Base-by-base conservation (phyloP, 2,797 vertebrate species). In the Vireo griseus region DNA sequence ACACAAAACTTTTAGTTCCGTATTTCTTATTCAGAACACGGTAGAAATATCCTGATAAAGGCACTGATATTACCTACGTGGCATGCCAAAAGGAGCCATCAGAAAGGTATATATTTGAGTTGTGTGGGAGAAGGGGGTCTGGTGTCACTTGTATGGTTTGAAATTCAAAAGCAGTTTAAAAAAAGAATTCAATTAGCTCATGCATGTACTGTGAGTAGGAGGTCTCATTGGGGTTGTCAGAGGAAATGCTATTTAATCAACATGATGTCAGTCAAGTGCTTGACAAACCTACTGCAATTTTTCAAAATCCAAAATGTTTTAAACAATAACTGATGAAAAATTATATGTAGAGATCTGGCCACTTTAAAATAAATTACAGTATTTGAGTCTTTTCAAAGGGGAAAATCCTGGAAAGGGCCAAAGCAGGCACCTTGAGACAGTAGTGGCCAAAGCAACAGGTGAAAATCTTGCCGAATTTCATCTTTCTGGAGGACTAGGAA, bases 191-290 rank as follows among this genome's bases (percentile, higher is more conserved):
- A 88, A 55, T 94, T 96, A 96, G 63, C 59, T 97, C 92, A 93
- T 81, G 37, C 57, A 51, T 58, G 92, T 90, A 88, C 82, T 58
- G 31, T 45, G 28, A 94, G 91, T 95, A 72, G 86, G 80, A 79
- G 72, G 76, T 85, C 94, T 93, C 94, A 93, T 1, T 80, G 74
- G 86, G 39, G 52, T 78, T 67, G 84, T 97, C 95, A 96, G 55
- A 91, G 91, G 89, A 96, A 97, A 95, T 79, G 51, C 39, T 92
- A 93, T 95, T 96, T 92, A 80, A 95, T 85, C 83, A 96, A 85
- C 52, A 91, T 21, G 28, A 74, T 91, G 73, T 94, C 91, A 94
- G 83, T 87, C 94, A 92, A 95, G 57, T 55, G 83, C 66, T 81
- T 96, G 90, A 94, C 95, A 84, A 74, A 72, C 54, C 68, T 92